Evolutionary conservation across 2,888 invertebrate genomes (phyloP).

Genomic region (Cheiracanthium punctorium): DNA sequence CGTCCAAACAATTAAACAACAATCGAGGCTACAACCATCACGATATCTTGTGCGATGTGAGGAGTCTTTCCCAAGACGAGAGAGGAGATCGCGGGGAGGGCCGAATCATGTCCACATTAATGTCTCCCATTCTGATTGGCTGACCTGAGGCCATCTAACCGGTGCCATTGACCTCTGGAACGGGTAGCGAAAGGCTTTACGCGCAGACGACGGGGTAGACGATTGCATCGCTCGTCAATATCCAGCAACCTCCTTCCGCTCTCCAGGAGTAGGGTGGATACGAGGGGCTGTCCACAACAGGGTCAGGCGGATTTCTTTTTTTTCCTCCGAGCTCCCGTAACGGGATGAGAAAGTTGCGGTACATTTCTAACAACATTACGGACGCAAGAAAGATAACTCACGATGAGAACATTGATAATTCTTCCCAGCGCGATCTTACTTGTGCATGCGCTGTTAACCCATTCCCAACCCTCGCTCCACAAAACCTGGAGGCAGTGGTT

Average conservation of each 20-base stretch:
- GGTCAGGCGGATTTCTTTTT: not conserved
- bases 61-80: constrained; percentile 11
- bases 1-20: not conserved
- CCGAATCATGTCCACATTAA: constrained; percentile 45
- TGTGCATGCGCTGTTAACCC: no score
- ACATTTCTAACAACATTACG: no score
- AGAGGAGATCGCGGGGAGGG: constrained; percentile 1
- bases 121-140: constrained; percentile 61
- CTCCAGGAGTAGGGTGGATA: not conserved
- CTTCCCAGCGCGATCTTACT: no score
- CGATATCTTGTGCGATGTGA: constrained; percentile 12
- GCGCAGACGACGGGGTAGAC: constrained; percentile 16
- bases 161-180: constrained; percentile 41
- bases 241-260: not conserved
- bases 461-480: no score
- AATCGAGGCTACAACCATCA: constrained; percentile 48
- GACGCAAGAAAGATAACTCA: no score
- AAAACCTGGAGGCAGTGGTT: no score
- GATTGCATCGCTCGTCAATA: not conserved
- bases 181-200: constrained; percentile 15
- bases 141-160: constrained; percentile 42
- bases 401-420: no score
- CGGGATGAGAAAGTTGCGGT: constrained; percentile 12
- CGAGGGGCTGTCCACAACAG: not conserved
- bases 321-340: not conserved